Evolutionary conservation across 30 jellyfish, hydroid and myxozoan genomes (phyloP).

Genomic region (Aurelia sp.): DNA sequence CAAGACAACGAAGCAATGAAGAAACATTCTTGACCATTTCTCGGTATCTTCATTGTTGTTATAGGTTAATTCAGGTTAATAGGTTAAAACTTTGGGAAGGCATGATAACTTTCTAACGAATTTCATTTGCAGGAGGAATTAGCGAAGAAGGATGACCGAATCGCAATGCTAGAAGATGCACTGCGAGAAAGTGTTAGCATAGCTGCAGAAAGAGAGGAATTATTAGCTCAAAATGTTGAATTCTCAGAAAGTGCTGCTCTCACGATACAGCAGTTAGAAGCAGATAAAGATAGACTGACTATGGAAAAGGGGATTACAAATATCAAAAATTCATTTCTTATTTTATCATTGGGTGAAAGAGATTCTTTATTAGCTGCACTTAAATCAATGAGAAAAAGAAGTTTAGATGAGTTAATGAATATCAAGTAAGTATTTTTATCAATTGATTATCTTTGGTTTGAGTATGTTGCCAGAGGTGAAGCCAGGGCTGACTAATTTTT

Average conservation of each 20-base stretch:
- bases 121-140: conserved; percentile 54
- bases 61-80: no score
- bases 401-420: conserved; percentile 75
- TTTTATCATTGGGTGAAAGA: conserved; percentile 86
- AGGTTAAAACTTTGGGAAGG: no score
- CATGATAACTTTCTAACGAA: no score
- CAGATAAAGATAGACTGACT: conserved; percentile 75
- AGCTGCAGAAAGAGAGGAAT: conserved; percentile 94
- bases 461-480: no score
- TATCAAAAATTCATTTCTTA: conserved; percentile 90
- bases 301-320: conserved; percentile 94
- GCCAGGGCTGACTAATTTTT: no score
- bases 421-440: conserved; percentile 58
- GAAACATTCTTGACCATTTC: no score
- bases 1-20: no score
- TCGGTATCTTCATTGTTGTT: no score
- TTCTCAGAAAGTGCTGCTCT: conserved; percentile 87
- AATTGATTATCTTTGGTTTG: neutral
- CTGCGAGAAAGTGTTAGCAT: conserved; percentile 93
- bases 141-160: conserved; percentile 75
- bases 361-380: conserved; percentile 82
- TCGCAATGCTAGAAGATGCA: conserved; percentile 95
- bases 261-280: conserved; percentile 57
- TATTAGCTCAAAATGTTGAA: conserved; percentile 84
- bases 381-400: conserved; percentile 73